Conservation (phyloP, 92 coral and sea anemone species). For the Palythoa grandiflora region DNA sequence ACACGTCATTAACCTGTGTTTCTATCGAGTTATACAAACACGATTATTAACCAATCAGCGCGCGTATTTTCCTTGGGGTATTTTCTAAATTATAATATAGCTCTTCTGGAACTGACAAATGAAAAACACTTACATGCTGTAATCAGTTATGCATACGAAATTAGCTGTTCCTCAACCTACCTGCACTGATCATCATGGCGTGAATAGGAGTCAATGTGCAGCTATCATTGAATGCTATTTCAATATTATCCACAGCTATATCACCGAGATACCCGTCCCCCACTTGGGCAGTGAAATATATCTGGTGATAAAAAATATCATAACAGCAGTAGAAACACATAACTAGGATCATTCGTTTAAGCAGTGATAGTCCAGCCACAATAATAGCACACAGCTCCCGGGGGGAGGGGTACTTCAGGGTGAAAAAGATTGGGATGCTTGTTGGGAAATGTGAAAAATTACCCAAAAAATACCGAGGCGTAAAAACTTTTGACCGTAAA, state of each 20-base stretch:
- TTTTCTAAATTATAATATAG: no score
- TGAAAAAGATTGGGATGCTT: no score
- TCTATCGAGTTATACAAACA: no score
- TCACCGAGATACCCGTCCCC: slow-evolving; percentile 38
- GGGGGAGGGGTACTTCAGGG: neutral
- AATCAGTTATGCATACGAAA: neutral
- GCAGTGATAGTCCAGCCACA: neutral
- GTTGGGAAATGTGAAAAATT: no score
- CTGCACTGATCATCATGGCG: neutral
- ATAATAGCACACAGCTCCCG: neutral
- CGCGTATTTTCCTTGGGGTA: no score
- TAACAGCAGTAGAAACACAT: neutral
- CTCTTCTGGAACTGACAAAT: neutral
- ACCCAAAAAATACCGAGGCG: no score
- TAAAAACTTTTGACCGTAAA: no score
- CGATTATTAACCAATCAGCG: no score
- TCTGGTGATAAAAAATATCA: neutral
- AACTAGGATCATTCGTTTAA: neutral
- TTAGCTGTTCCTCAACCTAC: neutral
- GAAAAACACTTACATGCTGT: neutral
- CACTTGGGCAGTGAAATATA: slow-evolving; percentile 44
- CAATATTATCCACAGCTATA: slow-evolving; percentile 25
- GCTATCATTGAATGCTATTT: neutral
- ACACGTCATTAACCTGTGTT: no score
- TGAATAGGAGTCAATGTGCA: slow-evolving; percentile 17